Percentiles rank a stretch among this genome's conserved stretches.
These are phyloP conservation scores for Musca domestica DNA, from an alignment of 1,140 invertebrate genomes.

Conservation along the genomic window DNA sequence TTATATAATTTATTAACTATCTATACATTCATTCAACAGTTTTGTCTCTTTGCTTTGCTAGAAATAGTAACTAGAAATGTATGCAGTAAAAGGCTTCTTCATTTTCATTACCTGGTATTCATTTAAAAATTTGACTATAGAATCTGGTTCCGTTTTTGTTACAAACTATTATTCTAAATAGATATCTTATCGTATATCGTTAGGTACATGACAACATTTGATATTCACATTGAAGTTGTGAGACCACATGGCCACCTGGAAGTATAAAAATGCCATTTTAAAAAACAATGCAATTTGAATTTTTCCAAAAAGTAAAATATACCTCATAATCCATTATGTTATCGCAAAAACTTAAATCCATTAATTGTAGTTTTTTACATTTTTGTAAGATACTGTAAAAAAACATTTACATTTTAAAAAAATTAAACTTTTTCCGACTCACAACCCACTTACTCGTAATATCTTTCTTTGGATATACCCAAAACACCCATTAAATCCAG, in stretches of 20 bases:
- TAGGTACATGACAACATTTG: conserved; percentile 41
- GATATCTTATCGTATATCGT: conserved; percentile 21
- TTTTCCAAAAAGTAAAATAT: no score
- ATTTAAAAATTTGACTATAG: conserved; percentile 1
- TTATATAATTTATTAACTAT: conserved; percentile 8
- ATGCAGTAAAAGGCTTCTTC: background rate
- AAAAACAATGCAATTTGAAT: background rate
- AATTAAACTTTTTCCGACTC: no score
- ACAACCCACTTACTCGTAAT: conserved; percentile 62
- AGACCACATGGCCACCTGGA: conserved; percentile 42
- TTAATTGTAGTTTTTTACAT: conserved; percentile 67
- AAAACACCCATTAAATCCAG: conserved; percentile 79
- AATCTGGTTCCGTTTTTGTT: background rate
- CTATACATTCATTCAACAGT: conserved; percentile 16
- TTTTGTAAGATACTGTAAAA: conserved; percentile 61
- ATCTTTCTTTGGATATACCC: conserved; percentile 70
- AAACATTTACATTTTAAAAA: conserved; percentile 7
- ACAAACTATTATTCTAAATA: background rate
- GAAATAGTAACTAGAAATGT: conserved; percentile 2
- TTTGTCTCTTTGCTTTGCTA: background rate
- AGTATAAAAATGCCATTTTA: conserved; percentile 25
- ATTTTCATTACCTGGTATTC: background rate
- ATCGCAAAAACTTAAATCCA: conserved; percentile 86
- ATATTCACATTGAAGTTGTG: conserved; percentile 47
- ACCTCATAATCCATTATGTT: conserved; percentile 71